These are phyloP conservation scores for Sporophila hypoxantha DNA, from an alignment of 2,113 vertebrate genomes.

Conservation along the genomic window DNA sequence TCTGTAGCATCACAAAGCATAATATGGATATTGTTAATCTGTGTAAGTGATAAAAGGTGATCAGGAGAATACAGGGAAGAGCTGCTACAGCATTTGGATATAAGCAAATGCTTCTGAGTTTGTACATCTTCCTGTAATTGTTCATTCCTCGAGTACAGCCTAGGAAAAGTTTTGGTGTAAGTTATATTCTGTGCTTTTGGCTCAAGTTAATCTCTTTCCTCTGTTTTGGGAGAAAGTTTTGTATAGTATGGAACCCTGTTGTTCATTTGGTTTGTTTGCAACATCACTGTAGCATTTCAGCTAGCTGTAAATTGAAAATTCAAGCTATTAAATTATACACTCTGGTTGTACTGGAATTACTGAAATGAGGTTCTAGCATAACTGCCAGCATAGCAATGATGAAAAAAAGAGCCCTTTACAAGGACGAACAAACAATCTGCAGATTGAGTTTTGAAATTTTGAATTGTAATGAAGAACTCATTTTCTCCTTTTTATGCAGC, in stretches of 20 bases:
- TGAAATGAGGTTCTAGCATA: not conserved
- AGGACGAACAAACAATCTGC: not conserved
- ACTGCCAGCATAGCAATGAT: not conserved
- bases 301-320: not conserved
- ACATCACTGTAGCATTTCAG: not conserved
- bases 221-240: not conserved
- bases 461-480: not conserved
- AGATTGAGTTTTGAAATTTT: not conserved
- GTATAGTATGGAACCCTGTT: not conserved
- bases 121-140: not conserved
- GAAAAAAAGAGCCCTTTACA: not conserved
- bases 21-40: not conserved
- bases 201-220: not conserved
- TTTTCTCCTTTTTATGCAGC: not conserved
- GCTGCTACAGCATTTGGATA: not conserved
- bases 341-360: constrained; percentile 10
- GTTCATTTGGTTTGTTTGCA: constrained; percentile 1
- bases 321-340: constrained; percentile 8
- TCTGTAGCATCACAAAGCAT: not conserved
- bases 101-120: constrained; percentile 23
- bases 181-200: not conserved
- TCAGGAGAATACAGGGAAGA: not conserved
- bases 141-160: not conserved
- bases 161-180: not conserved
- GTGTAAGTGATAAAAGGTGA: not conserved